Evolutionary conservation across 2,797 vertebrate genomes (phyloP), one percentile per base, ranked within the genome.

Genomic region (Labroides dimidiatus): DNA sequence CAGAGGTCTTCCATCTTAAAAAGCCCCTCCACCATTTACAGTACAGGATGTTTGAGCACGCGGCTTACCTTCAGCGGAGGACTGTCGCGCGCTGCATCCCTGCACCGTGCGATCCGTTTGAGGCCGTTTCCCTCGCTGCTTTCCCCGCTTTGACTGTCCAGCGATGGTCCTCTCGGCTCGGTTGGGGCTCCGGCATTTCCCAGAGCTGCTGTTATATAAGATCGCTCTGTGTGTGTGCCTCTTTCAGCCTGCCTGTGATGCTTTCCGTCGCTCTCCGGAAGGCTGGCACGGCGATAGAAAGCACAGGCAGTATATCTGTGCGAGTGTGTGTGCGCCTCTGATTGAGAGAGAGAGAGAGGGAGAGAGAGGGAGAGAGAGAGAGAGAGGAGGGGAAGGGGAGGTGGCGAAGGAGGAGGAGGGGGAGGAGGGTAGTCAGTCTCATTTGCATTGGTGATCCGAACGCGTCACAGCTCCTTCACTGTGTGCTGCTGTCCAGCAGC

Each of bases 381-480:
- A n/a, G n/a, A n/a, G 54, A 20, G 17, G 51, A 10, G 20, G 52
- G n/a, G 36, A 51, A 42, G 56, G 27, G 12, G 64, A 10, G 42
- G 47, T 8, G 47, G 21, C 6, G 47, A 15, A 20, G 30, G 30
- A 16, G 39, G 54, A 20, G 17, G 51, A 10, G 20, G 52, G n/a
- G 36, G 55, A 42, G 56, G 27, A 70, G 67, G 64, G 60, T 59
- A 69, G 56, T 61, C 66, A 50, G 53, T 81, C 84, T 89, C 66
- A 91, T 92, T 92, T 91, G 89, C 90, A 90, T 90, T 81, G 84
- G 87, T 75, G 90, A 89, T 90, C 59, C 77, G 27, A 78, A 73
- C 81, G 84, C 89, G 84, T 90, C 88, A 86, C 84, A 59, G 77
- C 79, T 76, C 71, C 72, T 75, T 64, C 69, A 50, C 70, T 52